These are phyloP conservation scores for Corynorhinus townsendii DNA, from an alignment of 2,113 vertebrate genomes.

Conservation along the genomic window DNA sequence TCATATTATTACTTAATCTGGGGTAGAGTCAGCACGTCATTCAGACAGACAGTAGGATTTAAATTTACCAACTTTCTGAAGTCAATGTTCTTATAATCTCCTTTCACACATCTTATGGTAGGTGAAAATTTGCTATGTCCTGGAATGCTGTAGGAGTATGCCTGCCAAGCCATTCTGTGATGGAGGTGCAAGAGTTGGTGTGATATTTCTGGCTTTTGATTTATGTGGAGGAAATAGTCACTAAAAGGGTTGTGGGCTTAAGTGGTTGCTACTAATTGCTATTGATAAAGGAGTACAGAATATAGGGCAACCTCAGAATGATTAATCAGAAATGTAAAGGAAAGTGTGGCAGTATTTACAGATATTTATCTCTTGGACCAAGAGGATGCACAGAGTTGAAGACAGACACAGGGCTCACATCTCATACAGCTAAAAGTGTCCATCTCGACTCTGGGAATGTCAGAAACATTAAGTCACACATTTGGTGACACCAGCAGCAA, in stretches of 20 bases:
- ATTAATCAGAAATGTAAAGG: neutral
- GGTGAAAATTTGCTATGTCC: neutral
- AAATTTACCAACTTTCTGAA: neutral
- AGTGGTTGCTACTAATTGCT: neutral
- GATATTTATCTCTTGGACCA: neutral
- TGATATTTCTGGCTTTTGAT: neutral
- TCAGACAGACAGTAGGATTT: neutral
- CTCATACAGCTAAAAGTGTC: neutral
- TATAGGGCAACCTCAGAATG: neutral
- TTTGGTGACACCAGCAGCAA: neutral
- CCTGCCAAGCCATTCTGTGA: neutral
- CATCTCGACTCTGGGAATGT: neutral
- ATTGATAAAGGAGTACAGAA: neutral
- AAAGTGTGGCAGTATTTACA: neutral
- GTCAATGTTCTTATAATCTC: neutral
- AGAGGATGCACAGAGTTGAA: neutral
- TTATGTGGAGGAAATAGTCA: neutral
- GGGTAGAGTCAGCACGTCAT: neutral
- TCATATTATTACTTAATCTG: neutral
- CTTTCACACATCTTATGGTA: neutral
- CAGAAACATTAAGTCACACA: neutral
- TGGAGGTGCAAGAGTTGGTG: neutral
- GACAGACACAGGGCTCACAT: neutral
- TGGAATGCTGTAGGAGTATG: neutral
- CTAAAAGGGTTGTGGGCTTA: neutral